Evolutionary conservation across 2,797 vertebrate genomes (phyloP), one percentile per base, ranked within the genome.

Genomic region (Myotis myotis): DNA sequence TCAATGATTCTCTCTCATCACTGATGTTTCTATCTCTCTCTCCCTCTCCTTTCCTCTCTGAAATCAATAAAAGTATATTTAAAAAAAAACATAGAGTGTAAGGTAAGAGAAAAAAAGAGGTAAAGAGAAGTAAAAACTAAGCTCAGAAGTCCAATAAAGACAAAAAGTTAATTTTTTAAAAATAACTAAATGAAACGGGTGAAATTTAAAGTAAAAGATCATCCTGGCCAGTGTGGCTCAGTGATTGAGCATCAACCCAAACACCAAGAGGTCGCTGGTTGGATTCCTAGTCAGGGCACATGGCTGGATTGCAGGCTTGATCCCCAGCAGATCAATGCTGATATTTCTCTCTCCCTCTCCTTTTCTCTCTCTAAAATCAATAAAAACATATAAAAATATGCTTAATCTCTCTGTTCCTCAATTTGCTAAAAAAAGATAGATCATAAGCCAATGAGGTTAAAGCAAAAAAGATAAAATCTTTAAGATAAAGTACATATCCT

Each of bases 381-480:
- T 62, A 62, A 30, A 62, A 30, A 30, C 60, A 28, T 12, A 60
- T 28, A 4, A 60, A 60, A 60, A 60, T 60, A 30, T 62, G 2
- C 12, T 62, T 62, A 30, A 62, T 62, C 12, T 62, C 28, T 62
- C 5, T 62, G 60, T 30, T 62, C 28, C 28, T 62, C 5, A 15
- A 30, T 62, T 15, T 62, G 12, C 60, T 30, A 15, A 57, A 57
- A 62, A 62, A 57, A 89, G 60, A 76, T 19, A 89, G 55, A 4
- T 78, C 62, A 87, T 71, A 89, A 93, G 64, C 25, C 36, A 87
- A 84, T 90, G 62, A 91, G 38, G 8, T 88, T 38, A 85, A 87
- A 83, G 17, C 11, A 25, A 75, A 90, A 47, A 81, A 85, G 33
- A 70, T 89, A 47, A 91, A 95, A 60, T 71, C 60, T 66, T 66